Conservation (phyloP, 2,888 invertebrate genomes). For the Callimorpha dominula region DNA sequence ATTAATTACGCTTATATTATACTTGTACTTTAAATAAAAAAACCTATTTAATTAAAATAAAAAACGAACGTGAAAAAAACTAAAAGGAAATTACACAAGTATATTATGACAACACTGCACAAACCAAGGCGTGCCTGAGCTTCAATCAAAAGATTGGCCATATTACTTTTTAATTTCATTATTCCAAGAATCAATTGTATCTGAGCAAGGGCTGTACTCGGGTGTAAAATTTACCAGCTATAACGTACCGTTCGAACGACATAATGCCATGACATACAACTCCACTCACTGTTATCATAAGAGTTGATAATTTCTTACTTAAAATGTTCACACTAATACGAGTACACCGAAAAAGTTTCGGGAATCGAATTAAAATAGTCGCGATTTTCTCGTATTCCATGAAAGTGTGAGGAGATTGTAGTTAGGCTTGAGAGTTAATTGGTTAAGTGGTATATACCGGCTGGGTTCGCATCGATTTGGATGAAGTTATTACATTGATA, state of each 20-base stretch:
- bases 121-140: slow-evolving; percentile 42
- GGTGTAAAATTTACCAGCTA: slow-evolving; percentile 62
- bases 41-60: background rate
- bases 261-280: slow-evolving; percentile 57
- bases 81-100: background rate
- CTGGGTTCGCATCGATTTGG: slow-evolving; percentile 53
- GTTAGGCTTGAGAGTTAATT: slow-evolving; percentile 54
- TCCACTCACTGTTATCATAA: slow-evolving; percentile 41
- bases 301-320: slow-evolving; percentile 63
- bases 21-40: background rate
- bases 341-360: slow-evolving; percentile 41
- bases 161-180: slow-evolving; percentile 68
- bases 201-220: slow-evolving; percentile 59
- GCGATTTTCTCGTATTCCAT: slow-evolving; percentile 47
- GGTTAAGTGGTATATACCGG: slow-evolving; percentile 63
- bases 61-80: background rate
- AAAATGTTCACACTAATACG: slow-evolving; percentile 66
- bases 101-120: slow-evolving; percentile 2
- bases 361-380: slow-evolving; percentile 50
- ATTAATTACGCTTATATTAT: background rate
- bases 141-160: slow-evolving; percentile 63
- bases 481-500: slow-evolving; percentile 51
- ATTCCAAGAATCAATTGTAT: slow-evolving; percentile 75
- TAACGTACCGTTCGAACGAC: slow-evolving; percentile 72
- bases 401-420: slow-evolving; percentile 56